Conservation (phyloP, 1,140 invertebrate genomes). For the Coelopa frigida region DNA sequence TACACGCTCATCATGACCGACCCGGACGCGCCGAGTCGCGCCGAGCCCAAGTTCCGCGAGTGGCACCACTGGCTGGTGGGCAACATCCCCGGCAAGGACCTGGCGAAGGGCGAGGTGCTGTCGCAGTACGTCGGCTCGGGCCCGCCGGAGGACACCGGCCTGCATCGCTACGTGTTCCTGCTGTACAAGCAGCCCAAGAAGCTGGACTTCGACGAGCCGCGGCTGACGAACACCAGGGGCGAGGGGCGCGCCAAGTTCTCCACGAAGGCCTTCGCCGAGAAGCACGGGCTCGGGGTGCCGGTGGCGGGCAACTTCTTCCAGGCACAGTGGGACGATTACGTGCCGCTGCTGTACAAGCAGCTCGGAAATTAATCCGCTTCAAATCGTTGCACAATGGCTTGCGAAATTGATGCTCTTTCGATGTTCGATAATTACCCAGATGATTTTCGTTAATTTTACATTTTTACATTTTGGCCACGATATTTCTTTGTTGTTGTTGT, state of each 20-base stretch:
- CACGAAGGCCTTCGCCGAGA: conserved; percentile 70
- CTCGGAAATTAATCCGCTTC: conserved; percentile 8
- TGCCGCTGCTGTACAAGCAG: conserved; percentile 51
- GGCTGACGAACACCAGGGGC: conserved; percentile 44
- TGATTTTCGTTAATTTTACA: too few species aligned
- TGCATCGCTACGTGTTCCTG: conserved; percentile 86
- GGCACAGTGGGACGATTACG: conserved; percentile 86
- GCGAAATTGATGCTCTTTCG: too few species aligned
- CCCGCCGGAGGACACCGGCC: conserved; percentile 68
- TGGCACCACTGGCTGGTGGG: conserved; percentile 89
- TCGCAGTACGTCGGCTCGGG: conserved; percentile 77
- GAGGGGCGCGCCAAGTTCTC: conserved; percentile 67
- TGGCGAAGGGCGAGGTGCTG: conserved; percentile 70
- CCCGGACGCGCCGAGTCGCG: conserved; percentile 57
- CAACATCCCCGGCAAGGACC: conserved; percentile 75
- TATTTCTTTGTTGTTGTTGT: neutral
- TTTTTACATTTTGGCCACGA: neutral
- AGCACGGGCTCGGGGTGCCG: conserved; percentile 73
- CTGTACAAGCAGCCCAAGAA: conserved; percentile 66
- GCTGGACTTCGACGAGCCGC: conserved; percentile 41
- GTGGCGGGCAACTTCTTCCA: conserved; percentile 85
- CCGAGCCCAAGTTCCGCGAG: conserved; percentile 67
- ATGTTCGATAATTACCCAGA: too few species aligned
- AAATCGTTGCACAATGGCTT: too few species aligned
- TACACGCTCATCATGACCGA: conserved; percentile 69